These are phyloP conservation scores for Aphelenchoides fujianensis DNA, from an alignment of 1,140 invertebrate genomes.

Conservation along the genomic window DNA sequence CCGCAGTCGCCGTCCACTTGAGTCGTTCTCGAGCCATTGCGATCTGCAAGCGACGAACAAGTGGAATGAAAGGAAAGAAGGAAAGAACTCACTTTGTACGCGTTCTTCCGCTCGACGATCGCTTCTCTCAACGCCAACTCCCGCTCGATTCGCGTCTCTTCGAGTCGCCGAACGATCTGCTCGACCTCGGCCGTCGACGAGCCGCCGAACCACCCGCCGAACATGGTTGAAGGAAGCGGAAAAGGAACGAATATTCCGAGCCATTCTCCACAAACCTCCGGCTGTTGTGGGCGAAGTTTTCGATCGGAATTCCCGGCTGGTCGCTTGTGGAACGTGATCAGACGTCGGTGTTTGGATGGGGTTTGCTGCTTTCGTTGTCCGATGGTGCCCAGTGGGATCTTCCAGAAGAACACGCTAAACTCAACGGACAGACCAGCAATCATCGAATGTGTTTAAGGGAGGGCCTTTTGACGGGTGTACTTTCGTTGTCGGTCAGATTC, in stretches of 20 bases:
- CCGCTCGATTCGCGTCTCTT: conserved; percentile 25
- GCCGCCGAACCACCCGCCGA: not conserved
- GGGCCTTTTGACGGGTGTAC: no score
- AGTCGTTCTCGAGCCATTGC: conserved; percentile 28
- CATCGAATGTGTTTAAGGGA: no score
- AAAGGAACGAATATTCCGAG: not conserved
- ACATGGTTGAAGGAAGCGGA: not conserved
- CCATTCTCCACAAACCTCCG: not conserved
- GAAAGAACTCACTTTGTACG: conserved; percentile 22
- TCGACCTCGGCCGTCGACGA: conserved; percentile 9
- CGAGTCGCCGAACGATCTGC: conserved; percentile 18
- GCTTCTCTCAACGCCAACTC: conserved; percentile 26
- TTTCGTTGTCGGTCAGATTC: no score
- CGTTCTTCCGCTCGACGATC: conserved; percentile 28
- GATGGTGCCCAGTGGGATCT: no score
- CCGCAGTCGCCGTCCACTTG: conserved; percentile 13
- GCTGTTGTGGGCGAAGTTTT: not conserved
- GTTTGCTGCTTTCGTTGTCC: no score
- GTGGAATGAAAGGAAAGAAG: not conserved
- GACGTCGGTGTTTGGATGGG: no score
- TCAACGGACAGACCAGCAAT: no score
- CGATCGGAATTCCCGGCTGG: not conserved
- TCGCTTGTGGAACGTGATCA: no score
- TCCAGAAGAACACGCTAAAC: no score
- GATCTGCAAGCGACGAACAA: not conserved